These are phyloP conservation scores for Riptortus pedestris DNA, from an alignment of 1,140 invertebrate species.

Conservation along the genomic window DNA sequence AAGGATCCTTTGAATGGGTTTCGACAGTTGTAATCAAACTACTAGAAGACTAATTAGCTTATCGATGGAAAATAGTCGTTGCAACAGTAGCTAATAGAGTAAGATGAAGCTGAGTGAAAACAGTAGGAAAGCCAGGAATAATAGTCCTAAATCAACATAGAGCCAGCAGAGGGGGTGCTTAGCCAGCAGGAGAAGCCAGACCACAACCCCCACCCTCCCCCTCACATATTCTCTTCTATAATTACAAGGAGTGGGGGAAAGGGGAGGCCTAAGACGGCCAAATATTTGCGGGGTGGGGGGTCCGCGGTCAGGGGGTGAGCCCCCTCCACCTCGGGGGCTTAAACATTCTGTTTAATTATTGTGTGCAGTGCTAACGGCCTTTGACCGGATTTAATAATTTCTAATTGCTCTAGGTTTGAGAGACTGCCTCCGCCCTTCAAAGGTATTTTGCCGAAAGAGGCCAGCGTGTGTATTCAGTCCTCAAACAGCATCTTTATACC, in stretches of 20 bases:
- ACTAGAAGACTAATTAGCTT: too few species aligned
- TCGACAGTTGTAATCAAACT: too few species aligned
- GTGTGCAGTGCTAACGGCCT: slow-evolving; percentile 5
- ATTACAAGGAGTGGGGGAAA: not conserved
- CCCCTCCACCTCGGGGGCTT: not conserved
- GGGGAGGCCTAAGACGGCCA: slow-evolving; percentile 6
- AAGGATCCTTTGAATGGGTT: too few species aligned
- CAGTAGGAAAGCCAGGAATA: not conserved
- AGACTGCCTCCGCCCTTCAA: too few species aligned
- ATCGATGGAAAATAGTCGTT: too few species aligned
- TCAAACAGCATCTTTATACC: too few species aligned
- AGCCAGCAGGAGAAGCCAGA: not conserved
- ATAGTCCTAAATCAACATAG: slow-evolving; percentile 14
- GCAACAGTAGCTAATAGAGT: slow-evolving; percentile 3
- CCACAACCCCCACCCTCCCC: not conserved
- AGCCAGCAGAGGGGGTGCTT: not conserved
- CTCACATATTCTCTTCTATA: slow-evolving; percentile 16
- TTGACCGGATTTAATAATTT: slow-evolving; percentile 19
- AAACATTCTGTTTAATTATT: slow-evolving; percentile 15
- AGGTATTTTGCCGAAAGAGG: too few species aligned
- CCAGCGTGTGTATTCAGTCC: too few species aligned
- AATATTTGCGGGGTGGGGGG: slow-evolving; percentile 7
- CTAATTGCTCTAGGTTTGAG: slow-evolving; percentile 17
- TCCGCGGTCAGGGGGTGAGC: not conserved
- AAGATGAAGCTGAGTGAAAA: not conserved